Percentiles rank a stretch among this genome's conserved stretches.
These are phyloP conservation scores for Rhinolophus sinicus DNA, from an alignment of 2,113 vertebrate genomes.

Conservation along the genomic window DNA sequence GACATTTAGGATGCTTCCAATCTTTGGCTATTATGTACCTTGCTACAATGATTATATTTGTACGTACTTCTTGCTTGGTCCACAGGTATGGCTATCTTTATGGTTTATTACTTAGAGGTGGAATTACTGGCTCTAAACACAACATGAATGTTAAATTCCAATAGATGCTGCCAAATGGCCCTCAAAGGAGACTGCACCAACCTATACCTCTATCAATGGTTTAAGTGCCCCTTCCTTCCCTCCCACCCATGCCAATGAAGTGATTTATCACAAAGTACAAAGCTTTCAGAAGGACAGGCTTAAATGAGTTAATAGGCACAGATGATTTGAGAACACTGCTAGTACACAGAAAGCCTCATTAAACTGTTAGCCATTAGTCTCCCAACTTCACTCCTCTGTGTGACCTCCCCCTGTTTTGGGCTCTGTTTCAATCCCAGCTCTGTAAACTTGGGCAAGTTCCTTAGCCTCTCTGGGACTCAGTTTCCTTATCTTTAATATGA, in stretches of 20 bases:
- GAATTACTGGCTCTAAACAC: constrained; percentile 1
- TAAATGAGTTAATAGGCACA: neutral
- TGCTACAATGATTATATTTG: neutral
- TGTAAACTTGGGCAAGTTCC: neutral
- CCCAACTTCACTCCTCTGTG: neutral
- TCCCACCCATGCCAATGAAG: neutral
- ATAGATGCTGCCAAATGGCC: neutral
- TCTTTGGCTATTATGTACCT: neutral
- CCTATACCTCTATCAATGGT: neutral
- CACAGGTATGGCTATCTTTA: neutral
- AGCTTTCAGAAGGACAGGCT: constrained; percentile 7
- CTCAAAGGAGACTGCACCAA: neutral
- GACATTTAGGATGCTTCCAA: neutral
- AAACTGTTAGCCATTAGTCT: neutral
- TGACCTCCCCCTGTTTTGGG: neutral
- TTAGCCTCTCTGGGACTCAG: neutral
- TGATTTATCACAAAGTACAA: neutral
- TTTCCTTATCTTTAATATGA: neutral
- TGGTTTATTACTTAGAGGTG: constrained; percentile 17
- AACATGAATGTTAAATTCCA: constrained; percentile 42
- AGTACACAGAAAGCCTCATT: neutral
- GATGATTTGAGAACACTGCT: neutral
- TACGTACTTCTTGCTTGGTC: neutral
- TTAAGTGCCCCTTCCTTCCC: neutral
- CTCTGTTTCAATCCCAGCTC: neutral